Base-by-base conservation (phyloP, 2,888 invertebrate species). In the Temnothorax ravouxi region DNA sequence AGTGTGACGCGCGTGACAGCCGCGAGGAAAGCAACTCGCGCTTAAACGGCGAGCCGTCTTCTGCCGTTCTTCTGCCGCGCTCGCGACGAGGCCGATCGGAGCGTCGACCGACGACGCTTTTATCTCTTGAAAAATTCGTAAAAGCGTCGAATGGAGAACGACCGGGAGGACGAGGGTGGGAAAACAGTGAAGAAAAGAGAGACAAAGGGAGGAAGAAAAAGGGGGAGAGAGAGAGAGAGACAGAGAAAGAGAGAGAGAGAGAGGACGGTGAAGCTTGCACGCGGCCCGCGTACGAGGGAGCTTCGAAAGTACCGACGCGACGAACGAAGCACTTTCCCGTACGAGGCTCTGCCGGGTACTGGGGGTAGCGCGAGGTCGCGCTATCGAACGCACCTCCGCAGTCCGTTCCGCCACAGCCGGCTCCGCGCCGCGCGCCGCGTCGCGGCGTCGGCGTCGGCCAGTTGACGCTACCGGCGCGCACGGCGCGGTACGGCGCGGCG, bases 331-430 rank as follows among this genome's bases (percentile, higher is more conserved):
- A 92, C 91, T 92, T 92, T 92, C 92, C 91, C 91, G 90, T 92
- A 89, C 92, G 93, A 94, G 92, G 92, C 91, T 93, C 93, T 93
- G 93, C 94, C 94, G 94, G 94, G 93, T 94, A 94, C 94, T 94
- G 94, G 92, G 91, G 92, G 88, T 90, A 75, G 62, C 52, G 89
- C 84, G 85, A 87, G 92, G 52, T 91, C 91, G 89, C 89, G 92
- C 93, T 94, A 94, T 94, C 93, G 94, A 94, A 93, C 94, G 94
- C 93, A 93, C 92, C 93, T 93, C 89, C 88, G 82, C 29, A 9
- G 41, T 9, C 41, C 41, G 41, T 9, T 8, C 8, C 41, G 41
- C 41, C 9, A 2, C 41, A 9, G 34, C 41, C 59, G 59, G 59
- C 50, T 29, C 29, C 29, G 29, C 66, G 86, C 88, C 66, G 86